Percentiles rank a stretch among this genome's conserved stretches.
Conservation (phyloP, 2,113 vertebrate genomes). For the Cryptomyrus ogoouensis region DNA sequence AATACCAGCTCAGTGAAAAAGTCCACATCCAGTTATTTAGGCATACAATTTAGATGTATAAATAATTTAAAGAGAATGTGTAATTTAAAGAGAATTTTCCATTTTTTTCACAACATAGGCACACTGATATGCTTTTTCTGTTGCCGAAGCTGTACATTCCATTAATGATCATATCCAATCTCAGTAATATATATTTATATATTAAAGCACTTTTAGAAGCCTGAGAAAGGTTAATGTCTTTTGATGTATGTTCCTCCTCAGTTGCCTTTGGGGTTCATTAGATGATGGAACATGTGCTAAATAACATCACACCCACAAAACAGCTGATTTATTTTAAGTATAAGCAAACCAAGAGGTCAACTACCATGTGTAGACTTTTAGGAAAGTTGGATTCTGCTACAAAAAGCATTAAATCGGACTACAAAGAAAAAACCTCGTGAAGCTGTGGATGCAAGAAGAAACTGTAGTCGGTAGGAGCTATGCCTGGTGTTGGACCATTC, state of each 20-base stretch:
- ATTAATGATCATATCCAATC: not conserved
- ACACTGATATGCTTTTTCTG: not conserved
- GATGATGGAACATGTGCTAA: not conserved
- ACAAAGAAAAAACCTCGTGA: not conserved
- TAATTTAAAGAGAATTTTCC: no score
- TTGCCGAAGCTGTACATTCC: not conserved
- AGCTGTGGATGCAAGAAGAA: not conserved
- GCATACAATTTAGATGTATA: not conserved
- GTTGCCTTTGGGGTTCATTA: not conserved
- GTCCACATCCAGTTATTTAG: not conserved
- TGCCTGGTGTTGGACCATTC: conserved; percentile 45
- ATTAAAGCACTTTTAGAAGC: not conserved
- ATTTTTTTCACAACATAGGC: not conserved
- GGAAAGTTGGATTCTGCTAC: not conserved
- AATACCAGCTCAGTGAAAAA: not conserved
- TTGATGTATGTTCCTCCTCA: not conserved
- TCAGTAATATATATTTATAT: not conserved
- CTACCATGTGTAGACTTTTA: not conserved
- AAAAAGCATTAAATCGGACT: not conserved
- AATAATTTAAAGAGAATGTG: not conserved
- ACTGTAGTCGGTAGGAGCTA: not conserved
- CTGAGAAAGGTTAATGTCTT: not conserved
- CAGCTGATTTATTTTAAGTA: not conserved
- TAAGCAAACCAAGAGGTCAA: not conserved
- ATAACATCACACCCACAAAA: not conserved